Percentiles rank a stretch among this genome's conserved stretches.
Evolutionary conservation across 2,113 vertebrate genomes (phyloP).

Genomic region (Xenopus laevis): DNA sequence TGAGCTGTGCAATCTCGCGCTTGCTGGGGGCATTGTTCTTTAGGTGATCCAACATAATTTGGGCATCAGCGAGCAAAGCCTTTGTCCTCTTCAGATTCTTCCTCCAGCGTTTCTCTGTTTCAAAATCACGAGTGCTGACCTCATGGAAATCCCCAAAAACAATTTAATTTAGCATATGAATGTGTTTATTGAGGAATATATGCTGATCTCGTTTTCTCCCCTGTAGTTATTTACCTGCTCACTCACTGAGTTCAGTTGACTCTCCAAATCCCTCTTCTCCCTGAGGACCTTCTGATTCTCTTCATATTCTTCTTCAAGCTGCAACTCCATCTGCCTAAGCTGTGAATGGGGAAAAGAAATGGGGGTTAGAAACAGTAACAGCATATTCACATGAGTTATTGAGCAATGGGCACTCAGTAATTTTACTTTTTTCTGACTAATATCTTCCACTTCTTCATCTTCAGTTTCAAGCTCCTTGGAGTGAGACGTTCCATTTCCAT

Average conservation of each 20-base stretch:
- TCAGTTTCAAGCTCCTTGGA: slow-evolving; percentile 90
- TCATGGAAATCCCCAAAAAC: slow-evolving; percentile 43
- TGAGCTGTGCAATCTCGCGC: slow-evolving; percentile 91
- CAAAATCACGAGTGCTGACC: slow-evolving; percentile 84
- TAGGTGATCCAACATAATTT: slow-evolving; percentile 97
- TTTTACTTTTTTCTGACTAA: slow-evolving; percentile 89
- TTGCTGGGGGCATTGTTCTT: slow-evolving; percentile 96
- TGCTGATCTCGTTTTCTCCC: neutral
- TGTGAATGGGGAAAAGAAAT: slow-evolving; percentile 45
- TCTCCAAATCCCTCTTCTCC: slow-evolving; percentile 88
- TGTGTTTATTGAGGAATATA: neutral
- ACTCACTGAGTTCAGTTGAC: slow-evolving; percentile 75
- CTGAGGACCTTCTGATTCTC: slow-evolving; percentile 94
- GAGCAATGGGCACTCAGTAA: neutral
- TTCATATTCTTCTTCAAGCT: slow-evolving; percentile 93
- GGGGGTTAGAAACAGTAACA: no score
- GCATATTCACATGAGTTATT: no score
- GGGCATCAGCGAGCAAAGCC: slow-evolving; percentile 86
- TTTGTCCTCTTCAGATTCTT: slow-evolving; percentile 96
- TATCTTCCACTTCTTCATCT: slow-evolving; percentile 94
- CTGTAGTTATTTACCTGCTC: slow-evolving; percentile 73
- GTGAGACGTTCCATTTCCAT: slow-evolving; percentile 97
- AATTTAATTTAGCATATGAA: no score
- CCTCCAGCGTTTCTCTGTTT: slow-evolving; percentile 86
- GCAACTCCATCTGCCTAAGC: slow-evolving; percentile 93